Evolutionary conservation across 2,888 invertebrate species (phyloP).

Genomic region (Catocala sponsa): DNA sequence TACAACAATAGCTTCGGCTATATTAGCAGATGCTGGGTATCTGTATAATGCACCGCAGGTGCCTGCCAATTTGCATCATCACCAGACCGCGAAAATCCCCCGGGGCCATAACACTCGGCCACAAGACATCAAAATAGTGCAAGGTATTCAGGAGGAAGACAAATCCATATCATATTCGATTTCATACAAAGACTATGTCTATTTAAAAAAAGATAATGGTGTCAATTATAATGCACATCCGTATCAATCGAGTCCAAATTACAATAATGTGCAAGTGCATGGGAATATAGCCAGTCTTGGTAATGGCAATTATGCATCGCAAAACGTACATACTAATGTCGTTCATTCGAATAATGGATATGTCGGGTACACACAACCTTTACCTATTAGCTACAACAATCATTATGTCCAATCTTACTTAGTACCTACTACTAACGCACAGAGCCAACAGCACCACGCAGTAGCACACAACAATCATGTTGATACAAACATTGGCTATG

Average conservation of each 20-base stretch:
- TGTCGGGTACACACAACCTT: constrained; percentile 1
- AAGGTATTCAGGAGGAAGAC: constrained; percentile 30
- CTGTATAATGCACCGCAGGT: constrained; percentile 26
- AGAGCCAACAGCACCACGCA: constrained; percentile 13
- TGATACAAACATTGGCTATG: constrained; percentile 12
- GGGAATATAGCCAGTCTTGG: constrained; percentile 1
- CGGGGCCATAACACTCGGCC: neutral
- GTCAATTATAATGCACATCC: constrained; percentile 11
- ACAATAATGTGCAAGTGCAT: neutral
- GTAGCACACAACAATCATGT: neutral
- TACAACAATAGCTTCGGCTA: constrained; percentile 22
- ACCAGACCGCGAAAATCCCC: constrained; percentile 7
- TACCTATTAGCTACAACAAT: constrained; percentile 15
- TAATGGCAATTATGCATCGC: constrained; percentile 1
- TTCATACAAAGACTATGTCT: constrained; percentile 52
- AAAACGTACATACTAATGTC: neutral
- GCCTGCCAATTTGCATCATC: neutral
- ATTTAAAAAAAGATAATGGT: constrained; percentile 50
- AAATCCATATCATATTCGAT: constrained; percentile 53
- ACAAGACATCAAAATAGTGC: neutral
- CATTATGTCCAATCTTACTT: constrained; percentile 12
- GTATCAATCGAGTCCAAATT: constrained; percentile 1
- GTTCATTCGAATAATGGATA: constrained; percentile 14
- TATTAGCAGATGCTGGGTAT: constrained; percentile 38
- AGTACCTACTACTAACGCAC: constrained; percentile 4